Evolutionary conservation across 2,888 invertebrate species (phyloP), one percentile per base, ranked within the genome.

Genomic region (Biston betularia): DNA sequence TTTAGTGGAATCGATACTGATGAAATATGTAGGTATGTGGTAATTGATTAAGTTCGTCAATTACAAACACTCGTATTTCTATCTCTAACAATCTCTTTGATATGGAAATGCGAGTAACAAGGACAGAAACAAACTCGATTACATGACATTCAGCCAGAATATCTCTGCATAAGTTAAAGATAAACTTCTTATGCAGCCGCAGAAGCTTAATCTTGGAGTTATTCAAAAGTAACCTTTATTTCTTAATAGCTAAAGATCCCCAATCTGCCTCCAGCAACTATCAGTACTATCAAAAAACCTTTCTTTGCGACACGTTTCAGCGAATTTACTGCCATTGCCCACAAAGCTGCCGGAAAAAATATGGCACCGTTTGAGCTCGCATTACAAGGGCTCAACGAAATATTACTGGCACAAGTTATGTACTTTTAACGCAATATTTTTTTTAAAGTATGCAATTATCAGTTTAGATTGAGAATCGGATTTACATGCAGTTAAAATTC

Each of bases 351-450:
- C 79, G 82, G 85, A 88, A 91, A 76, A 92, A 92, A 92, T 91
- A 92, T 89, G 92, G 89, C 84, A 82, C 83, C 85, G 87, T 90
- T 90, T 89, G 87, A 89, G 88, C 87, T 87, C 85, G 84, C 85
- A 87, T 91, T 89, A 90, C 88, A 90, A 87, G 84, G 85, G 89
- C 87, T 87, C 81, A 82, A 79, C 72, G 81, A 79, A 81, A 83
- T 85, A 82, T 79, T 78, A 70, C 65, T 74, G 84, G 85, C 70
- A 58, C 70, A 81, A 82, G 74, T 65, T 2, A 79, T 12, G 64
- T 71, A 77, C 73, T 67, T 55, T 46, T 12, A 24, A 44, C 50
- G 12, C 24, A 35, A 38, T 45, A n/a, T 38, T 14, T 38, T 24
- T 38, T 44, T n/a, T 12, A 44, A 44, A 44, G 44, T 44, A 44